These are phyloP conservation scores for Leucophenga varia DNA, from an alignment of 1,140 invertebrate species.

Conservation along the genomic window DNA sequence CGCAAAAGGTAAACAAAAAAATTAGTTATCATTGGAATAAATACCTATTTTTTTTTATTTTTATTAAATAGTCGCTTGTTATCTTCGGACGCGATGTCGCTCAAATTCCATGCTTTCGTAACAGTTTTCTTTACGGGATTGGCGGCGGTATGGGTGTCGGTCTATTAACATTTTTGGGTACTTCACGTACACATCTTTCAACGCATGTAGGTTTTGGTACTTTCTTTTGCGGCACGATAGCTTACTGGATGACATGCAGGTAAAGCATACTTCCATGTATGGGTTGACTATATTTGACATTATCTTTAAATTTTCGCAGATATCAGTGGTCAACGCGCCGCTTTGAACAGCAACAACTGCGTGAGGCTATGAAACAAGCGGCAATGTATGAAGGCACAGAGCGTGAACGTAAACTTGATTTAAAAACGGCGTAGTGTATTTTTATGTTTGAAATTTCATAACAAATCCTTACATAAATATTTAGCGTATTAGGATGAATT, in stretches of 20 bases:
- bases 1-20: constrained; percentile 32
- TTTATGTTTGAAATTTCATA: neutral
- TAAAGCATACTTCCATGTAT: constrained; percentile 13
- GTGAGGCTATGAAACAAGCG: constrained; percentile 49
- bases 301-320: constrained; percentile 15
- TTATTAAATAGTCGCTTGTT: constrained; percentile 25
- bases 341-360: constrained; percentile 56
- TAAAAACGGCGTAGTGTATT: constrained; percentile 38
- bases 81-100: constrained; percentile 62
- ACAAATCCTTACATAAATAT: too few relatives aligned
- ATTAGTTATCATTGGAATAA: too few relatives aligned
- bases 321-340: constrained; percentile 58
- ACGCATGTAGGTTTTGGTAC: constrained; percentile 59
- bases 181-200: constrained; percentile 59
- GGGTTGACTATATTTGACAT: too few relatives aligned
- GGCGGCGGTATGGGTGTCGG: constrained; percentile 60
- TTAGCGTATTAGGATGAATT: too few relatives aligned
- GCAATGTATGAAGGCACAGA: constrained; percentile 55
- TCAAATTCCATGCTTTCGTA: constrained; percentile 66
- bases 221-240: constrained; percentile 59
- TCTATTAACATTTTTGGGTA: constrained; percentile 62
- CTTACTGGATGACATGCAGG: constrained; percentile 61
- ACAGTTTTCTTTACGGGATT: constrained; percentile 64
- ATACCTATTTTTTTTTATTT: too few relatives aligned
- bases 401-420: constrained; percentile 37